Conservation (phyloP, 2,113 vertebrate species). For the Desmodus rotundus region DNA sequence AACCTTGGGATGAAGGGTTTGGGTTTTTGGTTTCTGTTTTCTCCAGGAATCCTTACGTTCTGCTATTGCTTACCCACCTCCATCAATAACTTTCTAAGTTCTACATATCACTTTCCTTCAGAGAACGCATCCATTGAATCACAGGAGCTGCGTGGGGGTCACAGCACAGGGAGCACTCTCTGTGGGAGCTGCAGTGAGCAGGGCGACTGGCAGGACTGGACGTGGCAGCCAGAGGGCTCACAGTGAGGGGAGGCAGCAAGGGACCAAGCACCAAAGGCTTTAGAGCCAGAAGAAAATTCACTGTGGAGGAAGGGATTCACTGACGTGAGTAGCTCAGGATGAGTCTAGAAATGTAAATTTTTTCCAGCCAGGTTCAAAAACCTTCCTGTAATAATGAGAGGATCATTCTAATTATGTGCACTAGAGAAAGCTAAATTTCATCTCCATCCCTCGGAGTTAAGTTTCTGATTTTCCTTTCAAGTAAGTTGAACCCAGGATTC, state of each 20-base stretch:
- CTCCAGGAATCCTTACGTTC: background rate
- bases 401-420: background rate
- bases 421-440: background rate
- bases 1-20: background rate
- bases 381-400: background rate
- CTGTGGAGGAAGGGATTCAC: background rate
- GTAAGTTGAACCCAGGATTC: background rate
- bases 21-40: background rate
- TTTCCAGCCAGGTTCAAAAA: background rate
- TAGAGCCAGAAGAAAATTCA: background rate
- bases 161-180: too few relatives aligned
- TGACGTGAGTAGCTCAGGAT: background rate
- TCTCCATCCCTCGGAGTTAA: background rate
- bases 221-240: background rate
- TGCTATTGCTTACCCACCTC: background rate
- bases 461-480: background rate
- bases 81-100: background rate
- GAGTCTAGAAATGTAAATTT: background rate
- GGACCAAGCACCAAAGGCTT: background rate
- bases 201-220: too few relatives aligned
- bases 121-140: background rate
- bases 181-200: background rate
- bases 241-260: background rate
- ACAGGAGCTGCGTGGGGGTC: too few relatives aligned
- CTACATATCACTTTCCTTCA: background rate